Evolutionary conservation across 64 coral and sea anemone species (phyloP), one percentile per base, ranked within the genome.

Genomic region (Catalaphyllia jardinei): DNA sequence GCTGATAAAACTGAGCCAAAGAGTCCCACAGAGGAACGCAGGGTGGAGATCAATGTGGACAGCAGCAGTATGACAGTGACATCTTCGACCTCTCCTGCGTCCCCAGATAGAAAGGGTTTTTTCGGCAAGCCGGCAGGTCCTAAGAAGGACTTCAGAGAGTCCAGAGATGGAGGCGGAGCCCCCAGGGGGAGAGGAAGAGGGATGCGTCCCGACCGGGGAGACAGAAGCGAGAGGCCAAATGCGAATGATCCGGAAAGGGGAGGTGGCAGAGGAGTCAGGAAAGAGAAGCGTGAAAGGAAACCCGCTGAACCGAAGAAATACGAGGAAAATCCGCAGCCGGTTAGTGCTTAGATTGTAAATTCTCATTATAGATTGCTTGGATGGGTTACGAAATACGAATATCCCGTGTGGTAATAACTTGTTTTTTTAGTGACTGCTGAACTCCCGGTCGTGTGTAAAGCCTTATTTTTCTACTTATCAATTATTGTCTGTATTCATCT

Each of bases 151-250:
- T 71, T 71, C 18, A 89, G 39, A 29, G 94, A 95, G 2, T 71
- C 38, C 27, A 89, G 39, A 29, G 94, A 95, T 31, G 73, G 89
- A 72, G 61, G 82, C 49, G 89, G 87, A 63, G 33, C 60, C 46
- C 60, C 52, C 12, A 79, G 35, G 25, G 88, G 87, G 31, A 71
- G 67, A 22, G 59, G 75, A 6, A 92, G 93, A 82, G 93, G 93
- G n/a, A 93, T 81, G 81, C 91, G 94, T 57, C 74, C 82, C 13
- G 91, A 91, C 17, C 67, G 94, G 24, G 91, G 91, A 87, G 91
- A 96, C 24, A 74, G 82, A 67, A 52, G 63, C 12, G 90, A 72
- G 4, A 86, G 76, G 52, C 35, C 74, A 29, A 62, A 24, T 49
- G 50, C 30, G 30, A 74, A 72, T 60, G 91, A 18, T 22, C 73